A percentile compares a stretch with the other conserved stretches of the same genome.
These are phyloP conservation scores for Ctenomys sociabilis DNA, from an alignment of 2,113 vertebrate genomes.

Conservation along the genomic window DNA sequence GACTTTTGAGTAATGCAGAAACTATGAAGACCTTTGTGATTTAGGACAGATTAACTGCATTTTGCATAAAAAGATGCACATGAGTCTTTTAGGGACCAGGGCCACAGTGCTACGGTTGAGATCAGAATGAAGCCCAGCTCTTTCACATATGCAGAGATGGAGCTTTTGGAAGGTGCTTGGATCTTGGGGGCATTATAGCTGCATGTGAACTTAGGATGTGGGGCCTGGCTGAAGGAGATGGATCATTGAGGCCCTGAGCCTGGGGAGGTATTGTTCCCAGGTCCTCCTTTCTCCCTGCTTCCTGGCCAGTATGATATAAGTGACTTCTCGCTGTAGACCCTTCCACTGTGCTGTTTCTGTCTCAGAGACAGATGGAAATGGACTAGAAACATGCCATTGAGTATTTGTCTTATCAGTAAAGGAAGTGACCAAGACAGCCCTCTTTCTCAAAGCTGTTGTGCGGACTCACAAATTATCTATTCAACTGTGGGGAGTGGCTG, in stretches of 20 bases:
- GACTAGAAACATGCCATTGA: not conserved
- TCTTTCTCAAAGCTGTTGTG: slow-evolving; percentile 40
- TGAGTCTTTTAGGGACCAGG: not conserved
- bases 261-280: not conserved
- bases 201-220: not conserved
- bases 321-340: not conserved
- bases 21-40: not conserved
- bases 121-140: not conserved
- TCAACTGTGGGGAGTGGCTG: not conserved
- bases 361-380: not conserved
- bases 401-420: not conserved
- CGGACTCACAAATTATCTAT: not conserved
- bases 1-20: not conserved
- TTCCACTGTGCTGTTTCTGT: not conserved
- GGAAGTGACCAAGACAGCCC: not conserved
- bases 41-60: not conserved
- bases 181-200: not conserved
- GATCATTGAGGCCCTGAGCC: not conserved
- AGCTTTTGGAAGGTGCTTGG: not conserved
- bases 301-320: not conserved
- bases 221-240: not conserved
- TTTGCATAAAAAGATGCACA: not conserved
- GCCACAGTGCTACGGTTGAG: not conserved
- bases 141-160: not conserved
- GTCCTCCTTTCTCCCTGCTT: not conserved